Base-by-base conservation (phyloP, 2,797 vertebrate genomes). In the Craterocephalus amniculus region DNA sequence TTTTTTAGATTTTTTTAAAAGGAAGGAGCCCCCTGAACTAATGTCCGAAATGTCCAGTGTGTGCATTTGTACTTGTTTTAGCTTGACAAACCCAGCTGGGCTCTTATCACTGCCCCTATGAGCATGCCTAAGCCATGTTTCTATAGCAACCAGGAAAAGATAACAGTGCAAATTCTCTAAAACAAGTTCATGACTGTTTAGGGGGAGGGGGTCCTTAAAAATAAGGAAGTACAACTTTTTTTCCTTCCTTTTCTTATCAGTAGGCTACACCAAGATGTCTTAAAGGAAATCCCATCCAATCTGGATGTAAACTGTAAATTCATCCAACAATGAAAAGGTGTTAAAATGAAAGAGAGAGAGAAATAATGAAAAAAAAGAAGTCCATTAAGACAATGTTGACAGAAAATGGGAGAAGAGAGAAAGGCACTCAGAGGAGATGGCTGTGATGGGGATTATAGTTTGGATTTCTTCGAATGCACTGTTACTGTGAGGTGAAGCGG, bases 111-210 rank as follows among this genome's bases (percentile, higher is more conserved):
- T 34, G 45, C 57, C 35, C 35, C 4, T 20, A 45, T 57, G 54
- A 76, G 52, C 58, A 65, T 0, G 40, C 68, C 48, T 22, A 32
- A 57, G 45, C 35, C 66, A 62, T 32, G 74, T 80, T 79, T 22
- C 70, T 58, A 80, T 65, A 56, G 67, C 63, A 78, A 78, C 61
- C 2, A 0, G 58, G 52, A 70, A 58, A 59, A 57, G 73, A 79
- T 76, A 78, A 78, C 56, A 56, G 18, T 5, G 34, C 9, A 74
- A 22, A 70, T 43, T 54, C 16, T 52, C 45, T 58, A 11, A 63
- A 34, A 52, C 6, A 70, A 49, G 31, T 88, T 70, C 7, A 35
- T 14, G 38, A 56, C 38, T 31, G 11, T 31, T 27, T 29, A 13
- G 12, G 18, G 35, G 2, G 4, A 2, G 36, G 2, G 3, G 5